phyloP scores from a whole-genome alignment of 2,797 vertebrate species.

The Crax fasciolata region DNA sequence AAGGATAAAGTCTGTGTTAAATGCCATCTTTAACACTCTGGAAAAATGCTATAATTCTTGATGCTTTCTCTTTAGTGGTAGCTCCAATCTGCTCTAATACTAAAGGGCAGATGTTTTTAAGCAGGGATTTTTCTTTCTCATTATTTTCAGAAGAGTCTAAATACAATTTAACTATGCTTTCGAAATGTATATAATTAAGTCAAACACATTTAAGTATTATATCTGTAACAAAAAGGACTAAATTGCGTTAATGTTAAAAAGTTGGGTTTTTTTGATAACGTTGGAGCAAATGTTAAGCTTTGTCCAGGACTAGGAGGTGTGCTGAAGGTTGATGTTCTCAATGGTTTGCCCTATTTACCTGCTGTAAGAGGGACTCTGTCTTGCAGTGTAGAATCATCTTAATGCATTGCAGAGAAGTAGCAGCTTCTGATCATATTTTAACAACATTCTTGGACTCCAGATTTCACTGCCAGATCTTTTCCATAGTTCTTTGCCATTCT shows the following conservation, averaged over 20 bases:
- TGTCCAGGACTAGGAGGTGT: not conserved
- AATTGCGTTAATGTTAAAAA: not conserved
- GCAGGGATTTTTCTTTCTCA: not conserved
- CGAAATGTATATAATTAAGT: not conserved
- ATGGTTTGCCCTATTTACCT: not conserved
- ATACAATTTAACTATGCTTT: not conserved
- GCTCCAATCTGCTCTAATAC: not conserved
- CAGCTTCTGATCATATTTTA: not conserved
- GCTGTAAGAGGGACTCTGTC: not conserved
- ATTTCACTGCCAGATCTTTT: not conserved
- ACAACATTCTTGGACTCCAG: not conserved
- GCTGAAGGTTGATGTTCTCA: not conserved
- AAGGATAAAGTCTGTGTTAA: constrained; percentile 7
- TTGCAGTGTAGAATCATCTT: not conserved
- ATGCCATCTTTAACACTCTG: not conserved
- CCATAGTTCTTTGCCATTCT: not conserved
- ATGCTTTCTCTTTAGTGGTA: not conserved
- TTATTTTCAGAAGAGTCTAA: not conserved
- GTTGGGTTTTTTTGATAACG: not conserved
- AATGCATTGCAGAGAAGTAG: not conserved
- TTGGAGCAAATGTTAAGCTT: constrained; percentile 4
- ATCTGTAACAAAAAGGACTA: not conserved
- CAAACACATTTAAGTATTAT: not conserved
- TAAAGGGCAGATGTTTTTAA: not conserved
- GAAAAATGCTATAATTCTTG: not conserved